Conservation (phyloP, 2,113 vertebrate species). For the Ramphastos sulfuratus region DNA sequence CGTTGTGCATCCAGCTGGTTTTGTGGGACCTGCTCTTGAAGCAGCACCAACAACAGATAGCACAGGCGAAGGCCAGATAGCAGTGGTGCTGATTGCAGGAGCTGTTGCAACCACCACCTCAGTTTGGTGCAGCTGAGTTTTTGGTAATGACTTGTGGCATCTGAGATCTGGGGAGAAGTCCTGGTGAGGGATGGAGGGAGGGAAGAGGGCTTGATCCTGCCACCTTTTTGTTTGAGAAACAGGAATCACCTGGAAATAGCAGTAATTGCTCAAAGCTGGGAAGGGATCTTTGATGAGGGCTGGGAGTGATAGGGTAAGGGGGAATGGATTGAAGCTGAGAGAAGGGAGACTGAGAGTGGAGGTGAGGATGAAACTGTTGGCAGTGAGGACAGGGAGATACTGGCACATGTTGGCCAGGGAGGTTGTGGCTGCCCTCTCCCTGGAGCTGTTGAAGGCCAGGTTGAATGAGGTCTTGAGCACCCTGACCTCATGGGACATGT, state of each 20-base stretch:
- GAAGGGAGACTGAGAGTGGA: no score
- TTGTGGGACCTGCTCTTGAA: neutral
- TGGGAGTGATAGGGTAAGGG: no score
- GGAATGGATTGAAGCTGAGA: no score
- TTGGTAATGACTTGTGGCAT: neutral
- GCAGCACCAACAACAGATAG: neutral
- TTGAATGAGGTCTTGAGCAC: no score
- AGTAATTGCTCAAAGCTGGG: neutral
- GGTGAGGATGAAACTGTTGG: no score
- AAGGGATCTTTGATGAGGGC: no score
- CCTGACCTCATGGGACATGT: no score
- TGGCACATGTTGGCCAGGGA: no score
- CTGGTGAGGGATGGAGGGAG: neutral
- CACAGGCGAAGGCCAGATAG: neutral
- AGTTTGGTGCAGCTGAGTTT: neutral
- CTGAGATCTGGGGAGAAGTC: neutral
- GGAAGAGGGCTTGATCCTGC: neutral
- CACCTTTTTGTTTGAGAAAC: neutral
- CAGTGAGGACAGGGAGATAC: no score
- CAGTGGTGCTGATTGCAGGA: accelerated
- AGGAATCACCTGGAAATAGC: neutral
- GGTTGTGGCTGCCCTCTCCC: no score
- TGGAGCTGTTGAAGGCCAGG: no score
- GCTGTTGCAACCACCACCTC: accelerated
- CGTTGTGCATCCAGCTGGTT: neutral